phyloP scores from a whole-genome alignment of 2,888 invertebrate genomes.

The Meloe dianella region DNA sequence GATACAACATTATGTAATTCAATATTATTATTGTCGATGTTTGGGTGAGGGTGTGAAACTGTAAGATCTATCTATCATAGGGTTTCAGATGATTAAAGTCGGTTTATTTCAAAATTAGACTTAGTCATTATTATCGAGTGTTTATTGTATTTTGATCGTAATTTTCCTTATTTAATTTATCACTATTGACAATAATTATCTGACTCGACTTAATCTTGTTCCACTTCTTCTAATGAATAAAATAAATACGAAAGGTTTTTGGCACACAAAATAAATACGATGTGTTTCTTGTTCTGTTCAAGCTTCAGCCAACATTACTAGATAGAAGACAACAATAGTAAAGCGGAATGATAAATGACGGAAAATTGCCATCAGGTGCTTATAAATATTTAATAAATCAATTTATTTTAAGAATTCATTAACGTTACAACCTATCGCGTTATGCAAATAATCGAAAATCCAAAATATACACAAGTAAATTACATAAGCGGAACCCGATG shows the following conservation, averaged over 20 bases:
- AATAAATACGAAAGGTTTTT: constrained; percentile 5
- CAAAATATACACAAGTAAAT: constrained; percentile 34
- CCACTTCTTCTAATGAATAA: constrained; percentile 6
- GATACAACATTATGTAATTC: constrained; percentile 37
- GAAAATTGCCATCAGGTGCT: constrained; percentile 5
- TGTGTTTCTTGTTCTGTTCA: background rate
- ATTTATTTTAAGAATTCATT: constrained; percentile 32
- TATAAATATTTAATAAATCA: constrained; percentile 26
- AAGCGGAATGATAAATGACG: background rate
- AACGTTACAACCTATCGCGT: constrained; percentile 28
- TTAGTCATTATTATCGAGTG: constrained; percentile 34
- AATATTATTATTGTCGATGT: constrained; percentile 37
- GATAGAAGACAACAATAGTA: background rate
- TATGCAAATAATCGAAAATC: constrained; percentile 31
- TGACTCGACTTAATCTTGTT: constrained; percentile 20
- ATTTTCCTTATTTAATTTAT: background rate
- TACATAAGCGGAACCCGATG: constrained; percentile 27
- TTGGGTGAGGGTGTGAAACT: constrained; percentile 19
- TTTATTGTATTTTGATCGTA: constrained; percentile 38
- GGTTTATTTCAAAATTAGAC: constrained; percentile 40
- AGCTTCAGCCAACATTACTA: too few species aligned
- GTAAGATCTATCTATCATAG: constrained; percentile 34
- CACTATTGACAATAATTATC: constrained; percentile 14
- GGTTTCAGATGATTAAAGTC: constrained; percentile 38
- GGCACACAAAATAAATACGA: too few species aligned